A percentile compares a stretch with the other conserved stretches of the same genome.
These are phyloP conservation scores for Chaunax sp. DNA, from an alignment of 2,797 vertebrate species.

Conservation along the genomic window DNA sequence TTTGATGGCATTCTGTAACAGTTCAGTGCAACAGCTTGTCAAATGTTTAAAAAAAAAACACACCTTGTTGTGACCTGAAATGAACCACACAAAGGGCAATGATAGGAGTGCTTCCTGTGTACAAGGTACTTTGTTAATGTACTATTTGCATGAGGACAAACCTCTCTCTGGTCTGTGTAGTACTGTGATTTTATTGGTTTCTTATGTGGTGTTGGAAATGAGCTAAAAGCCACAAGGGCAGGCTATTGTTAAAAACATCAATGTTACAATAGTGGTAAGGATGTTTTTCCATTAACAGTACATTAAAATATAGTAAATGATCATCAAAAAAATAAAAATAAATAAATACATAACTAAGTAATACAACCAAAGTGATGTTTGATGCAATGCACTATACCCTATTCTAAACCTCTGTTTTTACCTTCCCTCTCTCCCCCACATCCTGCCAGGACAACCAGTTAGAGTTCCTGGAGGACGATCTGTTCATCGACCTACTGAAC, in stretches of 20 bases:
- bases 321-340: too few relatives aligned
- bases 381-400: not conserved
- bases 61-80: not conserved
- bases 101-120: not conserved
- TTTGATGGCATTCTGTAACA: not conserved
- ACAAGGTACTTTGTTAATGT: not conserved
- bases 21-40: conserved; percentile 1
- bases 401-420: conserved; percentile 17
- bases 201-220: not conserved
- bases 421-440: not conserved
- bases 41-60: not conserved
- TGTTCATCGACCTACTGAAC: conserved; percentile 96
- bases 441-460: conserved; percentile 90
- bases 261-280: not conserved
- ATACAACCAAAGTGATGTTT: not conserved
- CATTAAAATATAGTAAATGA: not conserved
- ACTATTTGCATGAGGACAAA: not conserved
- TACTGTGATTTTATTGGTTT: not conserved
- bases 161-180: not conserved
- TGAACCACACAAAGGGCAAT: not conserved
- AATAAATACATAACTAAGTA: not conserved
- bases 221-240: not conserved
- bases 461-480: conserved; percentile 95
- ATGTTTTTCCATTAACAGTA: not conserved
- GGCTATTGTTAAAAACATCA: not conserved